A percentile compares a stretch with the other conserved stretches of the same genome.
These are phyloP conservation scores for Hoplodrina blanda DNA, from an alignment of 2,888 invertebrate species.

Conservation along the genomic window DNA sequence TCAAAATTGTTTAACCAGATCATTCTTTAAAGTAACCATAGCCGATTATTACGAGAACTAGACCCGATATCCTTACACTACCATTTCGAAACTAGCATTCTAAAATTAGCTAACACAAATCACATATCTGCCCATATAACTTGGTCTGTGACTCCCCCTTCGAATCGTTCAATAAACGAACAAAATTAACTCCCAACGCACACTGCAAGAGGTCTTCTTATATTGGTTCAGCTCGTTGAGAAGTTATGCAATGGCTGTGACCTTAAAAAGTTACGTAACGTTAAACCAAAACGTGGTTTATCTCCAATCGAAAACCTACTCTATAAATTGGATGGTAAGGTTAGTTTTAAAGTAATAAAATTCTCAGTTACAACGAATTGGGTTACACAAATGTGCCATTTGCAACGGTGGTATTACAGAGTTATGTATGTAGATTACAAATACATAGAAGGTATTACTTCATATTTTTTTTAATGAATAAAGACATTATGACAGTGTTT, in stretches of 20 bases:
- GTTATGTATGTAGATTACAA: constrained; percentile 65
- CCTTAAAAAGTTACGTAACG: constrained; percentile 88
- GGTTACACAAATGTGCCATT: constrained; percentile 79
- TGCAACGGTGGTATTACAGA: constrained; percentile 66
- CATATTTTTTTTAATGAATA: constrained; percentile 53
- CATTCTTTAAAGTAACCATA: constrained; percentile 12
- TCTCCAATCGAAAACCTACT: constrained; percentile 56
- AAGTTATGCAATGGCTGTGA: constrained; percentile 84
- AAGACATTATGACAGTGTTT: constrained; percentile 38
- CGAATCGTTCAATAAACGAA: constrained; percentile 38
- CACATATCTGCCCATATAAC: constrained; percentile 62
- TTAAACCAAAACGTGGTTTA: constrained; percentile 74
- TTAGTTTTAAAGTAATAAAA: constrained; percentile 51
- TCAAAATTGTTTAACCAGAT: background rate
- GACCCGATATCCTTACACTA: constrained; percentile 67
- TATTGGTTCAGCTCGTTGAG: constrained; percentile 73
- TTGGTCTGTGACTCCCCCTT: constrained; percentile 65
- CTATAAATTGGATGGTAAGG: constrained; percentile 28
- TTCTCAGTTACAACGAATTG: constrained; percentile 71
- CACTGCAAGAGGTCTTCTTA: constrained; percentile 70
- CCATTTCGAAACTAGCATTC: constrained; percentile 80
- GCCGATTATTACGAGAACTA: constrained; percentile 47
- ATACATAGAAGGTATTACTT: constrained; percentile 52
- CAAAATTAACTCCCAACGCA: constrained; percentile 57
- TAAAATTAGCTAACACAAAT: constrained; percentile 82